Percentiles rank a stretch among this genome's conserved stretches.
phyloP scores from a whole-genome alignment of 37 sponge, comb jelly and placozoan genomes.

The Halisarca cf. caerulea region DNA sequence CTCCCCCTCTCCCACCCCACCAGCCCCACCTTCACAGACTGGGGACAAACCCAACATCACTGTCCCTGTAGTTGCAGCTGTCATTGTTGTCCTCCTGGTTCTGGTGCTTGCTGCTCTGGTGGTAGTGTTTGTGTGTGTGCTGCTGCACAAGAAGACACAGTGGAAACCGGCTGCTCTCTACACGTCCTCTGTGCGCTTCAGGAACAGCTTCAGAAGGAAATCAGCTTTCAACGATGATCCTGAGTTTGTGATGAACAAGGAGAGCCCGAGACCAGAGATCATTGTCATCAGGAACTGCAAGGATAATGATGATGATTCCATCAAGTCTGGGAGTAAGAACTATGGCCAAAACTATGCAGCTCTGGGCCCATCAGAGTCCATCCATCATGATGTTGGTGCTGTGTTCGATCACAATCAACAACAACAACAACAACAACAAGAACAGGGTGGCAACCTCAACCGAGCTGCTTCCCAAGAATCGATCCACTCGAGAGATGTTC shows the following conservation, averaged over 20 bases:
- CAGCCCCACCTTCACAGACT: too few species aligned
- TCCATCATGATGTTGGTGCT: constrained; percentile 5
- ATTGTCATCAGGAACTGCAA: neutral
- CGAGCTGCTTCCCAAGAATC: constrained; percentile 4
- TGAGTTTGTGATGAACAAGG: neutral
- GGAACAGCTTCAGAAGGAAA: neutral
- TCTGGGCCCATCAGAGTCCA: constrained; percentile 8
- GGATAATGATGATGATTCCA: neutral
- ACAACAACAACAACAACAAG: neutral
- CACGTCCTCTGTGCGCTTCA: neutral
- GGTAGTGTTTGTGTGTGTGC: neutral
- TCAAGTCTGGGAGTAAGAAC: neutral
- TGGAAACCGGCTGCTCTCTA: neutral
- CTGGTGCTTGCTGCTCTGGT: neutral
- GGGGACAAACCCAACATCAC: neutral
- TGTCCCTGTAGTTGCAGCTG: neutral
- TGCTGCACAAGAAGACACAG: neutral
- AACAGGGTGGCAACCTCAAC: neutral
- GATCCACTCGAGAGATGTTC: neutral
- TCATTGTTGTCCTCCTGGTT: neutral
- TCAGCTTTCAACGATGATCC: neutral
- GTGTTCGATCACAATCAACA: neutral
- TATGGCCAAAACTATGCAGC: neutral
- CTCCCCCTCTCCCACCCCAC: neutral
- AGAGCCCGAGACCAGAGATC: neutral